Evolutionary conservation across 23 tunicate genomes (phyloP).

Genomic region (Pegea sp.): DNA sequence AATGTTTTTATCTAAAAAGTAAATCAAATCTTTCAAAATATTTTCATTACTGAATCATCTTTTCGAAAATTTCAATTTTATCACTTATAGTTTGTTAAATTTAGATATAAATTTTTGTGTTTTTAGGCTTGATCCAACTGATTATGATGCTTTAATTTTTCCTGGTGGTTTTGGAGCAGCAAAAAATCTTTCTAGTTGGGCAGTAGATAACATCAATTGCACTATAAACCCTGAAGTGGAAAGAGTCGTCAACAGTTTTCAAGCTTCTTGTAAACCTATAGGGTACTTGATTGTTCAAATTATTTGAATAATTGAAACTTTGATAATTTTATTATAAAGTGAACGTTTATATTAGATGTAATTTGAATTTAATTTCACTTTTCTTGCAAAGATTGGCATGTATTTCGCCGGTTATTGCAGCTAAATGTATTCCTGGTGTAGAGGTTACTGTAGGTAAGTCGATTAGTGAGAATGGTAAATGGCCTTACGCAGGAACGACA

Average conservation of each 20-base stretch:
- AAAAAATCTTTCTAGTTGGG: slow-evolving; percentile 65
- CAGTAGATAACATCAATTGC: slow-evolving; percentile 29
- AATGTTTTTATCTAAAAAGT: too few relatives aligned
- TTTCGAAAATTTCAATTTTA: neutral
- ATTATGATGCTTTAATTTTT: slow-evolving; percentile 56
- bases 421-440: slow-evolving; percentile 60
- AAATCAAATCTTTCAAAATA: too few relatives aligned
- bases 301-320: neutral
- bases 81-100: neutral
- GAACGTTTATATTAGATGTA: neutral
- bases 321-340: neutral
- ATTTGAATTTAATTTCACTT: neutral
- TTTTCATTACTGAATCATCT: too few relatives aligned
- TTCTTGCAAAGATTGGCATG: slow-evolving; percentile 22
- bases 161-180: slow-evolving; percentile 99
- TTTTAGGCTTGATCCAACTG: slow-evolving; percentile 17
- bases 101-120: too few relatives aligned
- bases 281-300: slow-evolving; percentile 9
- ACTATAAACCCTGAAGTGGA: slow-evolving; percentile 42
- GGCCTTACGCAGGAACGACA: slow-evolving; percentile 86
- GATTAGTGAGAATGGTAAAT: slow-evolving; percentile 33
- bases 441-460: slow-evolving; percentile 55
- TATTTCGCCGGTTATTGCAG: slow-evolving; percentile 83
- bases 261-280: slow-evolving; percentile 25
- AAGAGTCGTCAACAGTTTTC: slow-evolving; percentile 27